Conservation (phyloP, 2,888 invertebrate genomes). For the Aphrophora alni region DNA sequence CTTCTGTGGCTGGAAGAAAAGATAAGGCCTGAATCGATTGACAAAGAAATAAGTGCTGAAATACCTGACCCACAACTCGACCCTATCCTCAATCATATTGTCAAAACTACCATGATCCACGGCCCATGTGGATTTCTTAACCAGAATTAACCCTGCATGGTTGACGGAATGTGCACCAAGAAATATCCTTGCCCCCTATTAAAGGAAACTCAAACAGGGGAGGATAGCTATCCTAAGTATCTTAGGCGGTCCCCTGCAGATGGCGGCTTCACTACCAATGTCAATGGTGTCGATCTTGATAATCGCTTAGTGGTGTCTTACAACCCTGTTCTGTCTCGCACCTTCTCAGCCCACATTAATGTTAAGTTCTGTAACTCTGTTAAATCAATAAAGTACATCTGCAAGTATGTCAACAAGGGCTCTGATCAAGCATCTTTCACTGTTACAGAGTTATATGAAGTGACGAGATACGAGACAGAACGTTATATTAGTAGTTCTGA, state of each 20-base stretch:
- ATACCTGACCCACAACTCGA: conserved; percentile 53
- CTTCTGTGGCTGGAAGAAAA: not conserved
- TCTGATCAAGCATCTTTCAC: conserved; percentile 49
- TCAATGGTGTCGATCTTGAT: conserved; percentile 37
- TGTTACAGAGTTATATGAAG: too few relatives aligned
- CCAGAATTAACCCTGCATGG: conserved; percentile 49
- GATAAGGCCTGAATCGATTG: conserved; percentile 1
- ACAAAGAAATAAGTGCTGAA: conserved; percentile 46
- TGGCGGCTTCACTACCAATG: conserved; percentile 44
- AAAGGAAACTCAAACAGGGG: conserved; percentile 48
- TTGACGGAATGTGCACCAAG: conserved; percentile 48
- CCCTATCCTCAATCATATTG: conserved; percentile 48
- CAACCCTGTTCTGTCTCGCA: conserved; percentile 37
- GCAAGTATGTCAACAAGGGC: too few relatives aligned
- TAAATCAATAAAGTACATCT: too few relatives aligned
- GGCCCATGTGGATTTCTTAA: conserved; percentile 49
- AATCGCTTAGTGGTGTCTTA: conserved; percentile 47
- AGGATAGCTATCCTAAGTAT: conserved; percentile 52
- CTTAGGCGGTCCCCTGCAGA: conserved; percentile 41
- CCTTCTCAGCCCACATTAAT: too few relatives aligned
- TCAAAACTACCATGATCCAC: conserved; percentile 55
- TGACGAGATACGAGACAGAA: conserved; percentile 41
- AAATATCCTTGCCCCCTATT: conserved; percentile 45
- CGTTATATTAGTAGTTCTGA: too few relatives aligned
- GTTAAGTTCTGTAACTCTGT: conserved; percentile 47